phyloP scores from a whole-genome alignment of 2,797 vertebrate genomes.

The Sus cebifrons region DNA sequence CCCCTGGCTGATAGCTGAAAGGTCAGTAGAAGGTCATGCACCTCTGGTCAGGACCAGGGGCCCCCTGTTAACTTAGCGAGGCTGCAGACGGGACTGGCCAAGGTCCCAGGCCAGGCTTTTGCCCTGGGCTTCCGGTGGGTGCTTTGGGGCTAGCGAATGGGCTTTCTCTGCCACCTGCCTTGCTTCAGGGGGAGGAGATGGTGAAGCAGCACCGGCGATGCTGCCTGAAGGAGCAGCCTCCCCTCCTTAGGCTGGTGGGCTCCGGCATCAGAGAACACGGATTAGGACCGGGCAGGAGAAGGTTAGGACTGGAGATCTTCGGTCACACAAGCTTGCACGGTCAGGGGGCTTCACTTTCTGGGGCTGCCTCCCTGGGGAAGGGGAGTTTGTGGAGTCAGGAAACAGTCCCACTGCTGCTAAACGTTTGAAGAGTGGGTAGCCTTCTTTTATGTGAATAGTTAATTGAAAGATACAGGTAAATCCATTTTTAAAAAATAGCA shows the following conservation, averaged over 20 bases:
- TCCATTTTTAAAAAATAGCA: background rate
- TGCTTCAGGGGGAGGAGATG: background rate
- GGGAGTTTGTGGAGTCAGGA: background rate
- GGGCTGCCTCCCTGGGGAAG: background rate
- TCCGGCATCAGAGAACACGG: background rate
- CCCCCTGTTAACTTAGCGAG: background rate
- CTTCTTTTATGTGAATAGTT: slow-evolving; percentile 22
- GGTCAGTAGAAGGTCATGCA: slow-evolving; percentile 89
- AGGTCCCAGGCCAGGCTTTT: background rate
- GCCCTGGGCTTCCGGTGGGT: background rate
- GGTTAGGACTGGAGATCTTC: background rate
- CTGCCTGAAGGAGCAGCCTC: background rate
- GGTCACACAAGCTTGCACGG: background rate
- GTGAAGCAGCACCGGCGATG: background rate
- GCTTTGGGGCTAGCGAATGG: background rate
- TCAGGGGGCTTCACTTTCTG: background rate
- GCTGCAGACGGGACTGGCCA: background rate
- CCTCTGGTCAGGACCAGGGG: background rate
- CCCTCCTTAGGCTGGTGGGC: background rate
- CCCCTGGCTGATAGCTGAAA: slow-evolving; percentile 95
- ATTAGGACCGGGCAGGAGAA: background rate
- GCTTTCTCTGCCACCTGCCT: background rate
- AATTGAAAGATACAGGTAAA: background rate
- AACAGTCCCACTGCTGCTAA: background rate
- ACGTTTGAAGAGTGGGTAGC: background rate